Conservation (phyloP, 1,140 invertebrate species). For the Drosophila asahinai region DNA sequence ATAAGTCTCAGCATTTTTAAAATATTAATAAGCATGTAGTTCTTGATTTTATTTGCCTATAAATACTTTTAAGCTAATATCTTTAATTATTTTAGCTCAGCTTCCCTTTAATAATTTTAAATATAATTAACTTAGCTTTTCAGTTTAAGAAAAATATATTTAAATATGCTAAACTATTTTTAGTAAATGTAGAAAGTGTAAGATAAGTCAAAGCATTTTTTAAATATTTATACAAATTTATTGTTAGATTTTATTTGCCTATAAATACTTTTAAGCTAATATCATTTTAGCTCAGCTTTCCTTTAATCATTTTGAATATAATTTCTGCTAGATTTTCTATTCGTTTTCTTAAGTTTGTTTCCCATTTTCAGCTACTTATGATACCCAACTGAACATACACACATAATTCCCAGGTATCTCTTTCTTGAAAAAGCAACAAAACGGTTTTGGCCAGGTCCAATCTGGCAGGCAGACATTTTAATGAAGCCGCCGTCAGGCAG, state of each 20-base stretch:
- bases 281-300: background rate
- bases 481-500: slow-evolving; percentile 74
- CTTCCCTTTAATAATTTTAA: too few relatives aligned
- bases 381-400: too few relatives aligned
- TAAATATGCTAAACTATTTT: background rate
- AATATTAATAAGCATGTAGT: background rate
- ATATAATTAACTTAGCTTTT: background rate
- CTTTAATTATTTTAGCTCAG: too few relatives aligned
- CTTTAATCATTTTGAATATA: too few relatives aligned
- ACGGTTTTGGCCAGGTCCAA: slow-evolving; percentile 48
- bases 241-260: too few relatives aligned
- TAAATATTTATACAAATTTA: too few relatives aligned
- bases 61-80: background rate
- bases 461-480: slow-evolving; percentile 76
- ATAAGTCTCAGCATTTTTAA: background rate
- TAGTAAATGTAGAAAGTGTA: background rate
- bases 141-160: background rate
- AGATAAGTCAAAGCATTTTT: too few relatives aligned
- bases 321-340: background rate
- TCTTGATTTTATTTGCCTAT: background rate
- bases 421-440: slow-evolving; percentile 26
- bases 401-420: slow-evolving; percentile 12
- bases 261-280: too few relatives aligned
- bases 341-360: background rate
- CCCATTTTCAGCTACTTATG: background rate